Conservation (phyloP, 2,888 invertebrate genomes). For the Ennomos fuscantarius region DNA sequence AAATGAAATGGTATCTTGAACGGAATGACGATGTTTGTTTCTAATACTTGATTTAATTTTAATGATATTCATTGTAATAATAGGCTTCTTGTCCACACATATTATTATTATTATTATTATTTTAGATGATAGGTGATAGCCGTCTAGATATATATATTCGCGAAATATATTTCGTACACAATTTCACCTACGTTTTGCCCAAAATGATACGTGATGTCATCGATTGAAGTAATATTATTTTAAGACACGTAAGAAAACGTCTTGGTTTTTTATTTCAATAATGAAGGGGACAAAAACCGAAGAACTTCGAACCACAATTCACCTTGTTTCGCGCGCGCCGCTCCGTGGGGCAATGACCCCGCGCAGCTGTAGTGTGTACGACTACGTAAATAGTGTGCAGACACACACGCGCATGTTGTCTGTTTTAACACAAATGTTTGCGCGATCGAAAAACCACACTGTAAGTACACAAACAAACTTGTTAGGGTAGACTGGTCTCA, state of each 20-base stretch:
- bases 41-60: too few species aligned
- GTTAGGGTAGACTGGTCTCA: constrained; percentile 15
- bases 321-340: constrained; percentile 76
- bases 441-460: constrained; percentile 35
- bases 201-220: constrained; percentile 30
- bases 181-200: too few species aligned
- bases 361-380: constrained; percentile 67
- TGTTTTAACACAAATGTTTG: constrained; percentile 32
- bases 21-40: too few species aligned
- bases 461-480: constrained; percentile 5
- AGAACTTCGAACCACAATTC: constrained; percentile 67
- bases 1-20: too few species aligned
- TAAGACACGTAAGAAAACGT: constrained; percentile 37
- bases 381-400: constrained; percentile 62
- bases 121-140: too few species aligned
- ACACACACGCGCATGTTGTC: constrained; percentile 44
- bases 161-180: background rate
- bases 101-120: too few species aligned
- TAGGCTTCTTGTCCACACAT: too few species aligned
- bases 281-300: constrained; percentile 64
- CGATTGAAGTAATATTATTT: constrained; percentile 1
- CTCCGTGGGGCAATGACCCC: constrained; percentile 68
- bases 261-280: constrained; percentile 51
- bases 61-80: too few species aligned
- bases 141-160: background rate